A percentile compares a stretch with the other conserved stretches of the same genome.
Evolutionary conservation across 2,888 invertebrate genomes (phyloP).

Genomic region (Lithophane leautieri): DNA sequence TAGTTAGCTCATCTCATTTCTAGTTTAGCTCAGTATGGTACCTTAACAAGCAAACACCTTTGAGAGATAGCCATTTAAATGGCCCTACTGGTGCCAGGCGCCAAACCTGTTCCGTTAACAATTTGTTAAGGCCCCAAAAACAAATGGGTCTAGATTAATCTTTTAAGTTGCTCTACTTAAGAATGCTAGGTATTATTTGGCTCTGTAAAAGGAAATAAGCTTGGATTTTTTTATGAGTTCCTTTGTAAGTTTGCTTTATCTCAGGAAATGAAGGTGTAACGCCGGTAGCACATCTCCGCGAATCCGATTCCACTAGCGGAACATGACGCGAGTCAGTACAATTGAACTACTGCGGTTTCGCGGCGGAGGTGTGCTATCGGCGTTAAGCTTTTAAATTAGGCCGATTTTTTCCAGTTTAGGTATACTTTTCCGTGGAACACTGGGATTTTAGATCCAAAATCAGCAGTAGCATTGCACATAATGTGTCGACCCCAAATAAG

Average conservation of each 20-base stretch:
- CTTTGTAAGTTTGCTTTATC: neutral
- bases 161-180: slow-evolving; percentile 15
- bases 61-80: slow-evolving; percentile 28
- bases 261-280: neutral
- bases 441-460: neutral
- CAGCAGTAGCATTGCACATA: neutral
- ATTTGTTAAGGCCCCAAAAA: slow-evolving; percentile 51
- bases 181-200: slow-evolving; percentile 11
- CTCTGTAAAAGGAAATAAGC: neutral
- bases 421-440: neutral
- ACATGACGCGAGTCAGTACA: too few relatives aligned
- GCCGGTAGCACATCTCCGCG: too few relatives aligned
- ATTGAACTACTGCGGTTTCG: too few relatives aligned
- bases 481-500: too few relatives aligned
- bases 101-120: slow-evolving; percentile 34
- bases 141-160: slow-evolving; percentile 54
- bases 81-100: slow-evolving; percentile 17
- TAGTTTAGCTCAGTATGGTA: slow-evolving; percentile 23
- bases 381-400: neutral
- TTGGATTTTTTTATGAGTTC: too few relatives aligned
- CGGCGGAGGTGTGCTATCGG: too few relatives aligned
- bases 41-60: slow-evolving; percentile 28
- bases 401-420: neutral
- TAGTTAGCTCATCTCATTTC: slow-evolving; percentile 19
- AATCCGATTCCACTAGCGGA: too few relatives aligned